Evolutionary conservation across 2,113 vertebrate species (phyloP).

Genomic region (Neotragus moschatus): DNA sequence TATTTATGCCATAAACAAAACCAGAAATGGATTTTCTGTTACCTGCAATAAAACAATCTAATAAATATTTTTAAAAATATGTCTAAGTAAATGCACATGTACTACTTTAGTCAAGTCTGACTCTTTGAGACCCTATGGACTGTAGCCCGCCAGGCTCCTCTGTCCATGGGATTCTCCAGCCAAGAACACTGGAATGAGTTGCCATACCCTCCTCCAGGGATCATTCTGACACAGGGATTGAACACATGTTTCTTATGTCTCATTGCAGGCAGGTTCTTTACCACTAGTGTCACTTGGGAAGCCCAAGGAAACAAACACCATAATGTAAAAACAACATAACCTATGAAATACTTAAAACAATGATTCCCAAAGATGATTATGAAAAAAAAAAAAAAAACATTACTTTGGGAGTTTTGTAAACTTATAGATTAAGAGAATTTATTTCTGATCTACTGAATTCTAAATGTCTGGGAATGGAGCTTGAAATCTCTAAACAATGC

Average conservation of each 20-base stretch:
- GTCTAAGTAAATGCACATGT: neutral
- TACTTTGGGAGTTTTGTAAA: neutral
- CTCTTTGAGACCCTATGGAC: neutral
- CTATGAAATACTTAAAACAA: neutral
- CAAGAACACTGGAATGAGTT: neutral
- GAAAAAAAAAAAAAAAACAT: neutral
- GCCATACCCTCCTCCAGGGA: neutral
- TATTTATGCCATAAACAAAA: neutral
- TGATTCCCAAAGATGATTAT: neutral
- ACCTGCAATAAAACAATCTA: neutral
- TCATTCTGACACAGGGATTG: neutral
- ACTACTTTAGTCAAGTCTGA: neutral
- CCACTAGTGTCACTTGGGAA: neutral
- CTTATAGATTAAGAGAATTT: neutral
- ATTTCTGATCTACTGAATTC: neutral
- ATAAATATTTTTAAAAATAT: neutral
- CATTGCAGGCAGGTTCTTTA: neutral
- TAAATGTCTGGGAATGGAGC: neutral
- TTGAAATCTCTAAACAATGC: neutral
- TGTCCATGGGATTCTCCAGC: neutral
- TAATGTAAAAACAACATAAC: slow-evolving; percentile 11
- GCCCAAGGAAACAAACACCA: neutral
- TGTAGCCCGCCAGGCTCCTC: neutral
- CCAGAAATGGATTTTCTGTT: neutral
- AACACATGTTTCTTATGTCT: neutral